Percentiles rank a stretch among this genome's conserved stretches.
Evolutionary conservation across 2,113 vertebrate species (phyloP).

Genomic region (Apeltes quadracus): DNA sequence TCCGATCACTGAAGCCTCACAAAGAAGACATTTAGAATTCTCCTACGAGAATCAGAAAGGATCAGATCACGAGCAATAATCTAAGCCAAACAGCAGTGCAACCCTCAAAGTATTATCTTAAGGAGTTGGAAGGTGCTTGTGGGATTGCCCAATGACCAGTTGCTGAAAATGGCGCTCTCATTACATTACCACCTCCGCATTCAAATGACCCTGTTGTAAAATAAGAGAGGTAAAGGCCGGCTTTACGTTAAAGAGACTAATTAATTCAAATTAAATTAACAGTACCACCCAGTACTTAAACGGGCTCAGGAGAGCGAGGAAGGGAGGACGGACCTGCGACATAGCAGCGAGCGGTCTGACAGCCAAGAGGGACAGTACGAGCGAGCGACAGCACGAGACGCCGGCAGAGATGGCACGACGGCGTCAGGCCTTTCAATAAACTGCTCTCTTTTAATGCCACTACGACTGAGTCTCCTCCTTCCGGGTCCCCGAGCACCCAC

Average conservation of each 20-base stretch:
- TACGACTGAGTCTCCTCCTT: no score
- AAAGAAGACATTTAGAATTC: not conserved
- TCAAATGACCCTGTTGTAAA: slow-evolving; percentile 23
- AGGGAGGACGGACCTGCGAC: no score
- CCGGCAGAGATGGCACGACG: no score
- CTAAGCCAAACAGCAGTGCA: slow-evolving; percentile 19
- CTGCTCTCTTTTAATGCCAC: no score
- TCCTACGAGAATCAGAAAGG: not conserved
- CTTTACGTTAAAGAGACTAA: slow-evolving; percentile 21
- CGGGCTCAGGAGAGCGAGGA: no score
- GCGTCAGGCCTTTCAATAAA: no score
- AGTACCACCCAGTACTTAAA: no score
- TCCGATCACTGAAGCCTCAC: not conserved
- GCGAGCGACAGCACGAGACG: no score
- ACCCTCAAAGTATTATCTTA: slow-evolving; percentile 9
- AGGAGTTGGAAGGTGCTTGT: slow-evolving; percentile 4
- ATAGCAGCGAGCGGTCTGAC: no score
- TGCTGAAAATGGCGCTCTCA: slow-evolving; percentile 23
- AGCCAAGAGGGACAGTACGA: no score
- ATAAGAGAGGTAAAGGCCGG: slow-evolving; percentile 3
- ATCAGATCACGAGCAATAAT: slow-evolving; percentile 1
- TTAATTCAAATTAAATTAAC: not conserved
- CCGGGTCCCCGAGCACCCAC: no score
- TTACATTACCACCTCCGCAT: not conserved
- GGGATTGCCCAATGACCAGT: slow-evolving; percentile 11